Evolutionary conservation across 53 echinoderm and acorn worm species (phyloP).

Genomic region (Holothuria scabra): DNA sequence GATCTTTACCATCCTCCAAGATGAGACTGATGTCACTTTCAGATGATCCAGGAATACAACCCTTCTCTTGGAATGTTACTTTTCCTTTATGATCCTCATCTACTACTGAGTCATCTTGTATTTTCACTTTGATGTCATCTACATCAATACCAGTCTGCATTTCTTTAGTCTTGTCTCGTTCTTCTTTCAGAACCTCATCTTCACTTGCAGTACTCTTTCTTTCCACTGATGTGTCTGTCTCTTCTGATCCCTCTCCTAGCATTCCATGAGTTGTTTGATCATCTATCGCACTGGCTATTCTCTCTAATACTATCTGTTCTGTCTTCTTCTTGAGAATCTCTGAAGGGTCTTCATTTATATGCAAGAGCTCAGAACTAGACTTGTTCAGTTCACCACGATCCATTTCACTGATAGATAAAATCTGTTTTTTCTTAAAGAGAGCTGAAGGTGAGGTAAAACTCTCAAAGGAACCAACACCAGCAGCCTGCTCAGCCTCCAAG

Average conservation of each 20-base stretch:
- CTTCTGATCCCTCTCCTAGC: no score
- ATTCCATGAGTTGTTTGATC: neutral
- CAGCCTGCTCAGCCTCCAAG: slow-evolving; percentile 1
- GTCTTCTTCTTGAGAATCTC: slow-evolving; percentile 27
- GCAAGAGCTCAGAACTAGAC: neutral
- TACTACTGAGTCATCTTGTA: no score
- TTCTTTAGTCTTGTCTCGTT: no score
- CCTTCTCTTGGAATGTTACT: neutral
- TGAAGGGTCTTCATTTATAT: neutral
- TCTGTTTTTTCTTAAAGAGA: slow-evolving; percentile 1
- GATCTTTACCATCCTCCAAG: neutral
- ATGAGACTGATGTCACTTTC: slow-evolving; percentile 38
- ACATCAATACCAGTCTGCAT: no score
- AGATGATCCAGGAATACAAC: neutral
- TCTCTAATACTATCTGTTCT: neutral
- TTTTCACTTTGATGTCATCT: no score
- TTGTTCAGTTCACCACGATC: neutral
- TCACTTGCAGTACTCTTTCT: no score
- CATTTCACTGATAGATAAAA: neutral
- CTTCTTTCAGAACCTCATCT: no score
- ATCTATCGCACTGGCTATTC: slow-evolving; percentile 9
- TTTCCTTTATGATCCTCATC: neutral
- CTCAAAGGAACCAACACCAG: slow-evolving; percentile 31
- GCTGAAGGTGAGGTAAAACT: slow-evolving; percentile 34
- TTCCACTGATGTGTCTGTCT: no score